Conservation (phyloP, 2,113 vertebrate genomes). For the Carassius carassius region DNA sequence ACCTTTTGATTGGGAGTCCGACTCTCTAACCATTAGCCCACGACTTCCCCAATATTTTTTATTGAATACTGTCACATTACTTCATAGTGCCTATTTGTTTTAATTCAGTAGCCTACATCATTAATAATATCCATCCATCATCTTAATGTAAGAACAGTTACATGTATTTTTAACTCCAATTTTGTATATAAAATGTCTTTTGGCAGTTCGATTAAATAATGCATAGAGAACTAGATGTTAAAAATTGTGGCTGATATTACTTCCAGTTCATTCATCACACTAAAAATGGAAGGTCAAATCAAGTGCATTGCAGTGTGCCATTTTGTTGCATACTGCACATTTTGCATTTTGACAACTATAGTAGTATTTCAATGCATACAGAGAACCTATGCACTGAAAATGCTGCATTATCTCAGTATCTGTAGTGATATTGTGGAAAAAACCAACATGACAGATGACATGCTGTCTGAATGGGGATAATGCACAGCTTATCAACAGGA, state of each 20-base stretch:
- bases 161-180: background rate
- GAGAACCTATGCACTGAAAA: background rate
- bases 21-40: too few relatives aligned
- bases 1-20: too few relatives aligned
- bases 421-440: background rate
- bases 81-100: background rate
- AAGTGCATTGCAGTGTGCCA: background rate
- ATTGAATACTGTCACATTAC: background rate
- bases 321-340: background rate
- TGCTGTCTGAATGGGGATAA: background rate
- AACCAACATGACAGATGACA: background rate
- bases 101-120: background rate
- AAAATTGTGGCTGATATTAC: background rate
- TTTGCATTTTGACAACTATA: background rate
- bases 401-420: background rate
- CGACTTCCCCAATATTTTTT: too few relatives aligned
- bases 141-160: background rate
- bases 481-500: constrained; percentile 1
- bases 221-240: background rate
- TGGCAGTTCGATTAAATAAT: background rate
- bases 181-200: background rate
- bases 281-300: background rate
- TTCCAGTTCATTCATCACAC: background rate
- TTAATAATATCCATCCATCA: background rate
- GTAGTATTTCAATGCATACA: background rate